These are phyloP conservation scores for Bambusicola thoracicus DNA, from an alignment of 2,113 vertebrate species.

Conservation along the genomic window DNA sequence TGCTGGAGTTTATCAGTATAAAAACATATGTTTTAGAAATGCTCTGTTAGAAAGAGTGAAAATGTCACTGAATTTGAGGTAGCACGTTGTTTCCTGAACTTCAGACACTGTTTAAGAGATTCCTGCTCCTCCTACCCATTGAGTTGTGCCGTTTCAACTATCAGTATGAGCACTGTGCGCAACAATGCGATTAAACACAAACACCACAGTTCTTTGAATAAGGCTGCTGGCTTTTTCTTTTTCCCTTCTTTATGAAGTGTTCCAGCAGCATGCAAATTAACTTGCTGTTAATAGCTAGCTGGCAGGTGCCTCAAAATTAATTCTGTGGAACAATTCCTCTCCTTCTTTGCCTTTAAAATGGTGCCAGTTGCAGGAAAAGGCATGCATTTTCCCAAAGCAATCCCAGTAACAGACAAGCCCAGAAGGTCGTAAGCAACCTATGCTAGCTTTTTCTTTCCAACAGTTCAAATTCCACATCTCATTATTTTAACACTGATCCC, in stretches of 20 bases:
- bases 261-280: not conserved
- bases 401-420: not conserved
- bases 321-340: not conserved
- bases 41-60: not conserved
- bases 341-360: not conserved
- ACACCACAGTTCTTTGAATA: not conserved
- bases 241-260: fast-evolving
- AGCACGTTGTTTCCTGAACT: not conserved
- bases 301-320: not conserved
- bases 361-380: not conserved
- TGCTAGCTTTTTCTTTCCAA: not conserved
- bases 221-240: not conserved
- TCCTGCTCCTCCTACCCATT: not conserved
- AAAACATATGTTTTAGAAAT: not conserved
- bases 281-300: not conserved
- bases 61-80: not conserved
- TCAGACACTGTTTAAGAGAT: not conserved
- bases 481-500: not conserved
- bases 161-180: not conserved
- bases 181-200: not conserved
- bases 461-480: not conserved
- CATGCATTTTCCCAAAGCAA: not conserved
- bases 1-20: not conserved
- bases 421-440: not conserved
- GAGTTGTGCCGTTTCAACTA: not conserved